Evolutionary conservation across 2,113 vertebrate species (phyloP).

Genomic region (Symphodus melops): DNA sequence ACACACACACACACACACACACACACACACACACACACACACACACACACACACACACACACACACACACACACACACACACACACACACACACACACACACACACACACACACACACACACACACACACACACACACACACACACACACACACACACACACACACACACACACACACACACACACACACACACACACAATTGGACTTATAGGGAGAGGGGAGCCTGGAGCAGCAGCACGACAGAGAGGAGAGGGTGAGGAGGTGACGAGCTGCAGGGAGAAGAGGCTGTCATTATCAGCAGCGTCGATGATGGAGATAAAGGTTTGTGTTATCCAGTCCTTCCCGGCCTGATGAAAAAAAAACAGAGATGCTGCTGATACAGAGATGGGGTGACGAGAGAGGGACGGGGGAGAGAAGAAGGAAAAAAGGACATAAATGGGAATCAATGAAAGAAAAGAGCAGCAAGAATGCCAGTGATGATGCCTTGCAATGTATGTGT

Average conservation of each 20-base stretch:
- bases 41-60: conserved; percentile 26
- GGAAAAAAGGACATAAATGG: background rate
- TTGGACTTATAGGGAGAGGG: conserved; percentile 66
- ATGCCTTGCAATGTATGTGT: conserved; percentile 9
- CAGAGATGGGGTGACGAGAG: background rate
- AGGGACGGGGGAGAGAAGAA: background rate
- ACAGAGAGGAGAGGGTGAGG: conserved; percentile 12
- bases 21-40: conserved; percentile 21
- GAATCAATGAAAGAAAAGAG: background rate
- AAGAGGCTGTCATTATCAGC: conserved; percentile 48
- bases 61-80: conserved; percentile 8
- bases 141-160: conserved; percentile 30
- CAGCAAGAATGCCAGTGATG: background rate
- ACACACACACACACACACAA: conserved; percentile 38
- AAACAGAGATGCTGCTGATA: conserved; percentile 25
- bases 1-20: conserved; percentile 25
- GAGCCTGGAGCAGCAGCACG: conserved; percentile 50
- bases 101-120: conserved; percentile 1
- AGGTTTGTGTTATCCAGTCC: conserved; percentile 66
- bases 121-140: conserved; percentile 15
- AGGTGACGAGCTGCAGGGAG: conserved; percentile 39
- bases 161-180: background rate
- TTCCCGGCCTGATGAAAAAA: conserved; percentile 36
- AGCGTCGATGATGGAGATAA: conserved; percentile 48
- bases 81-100: conserved; percentile 14